phyloP scores from a whole-genome alignment of 2,113 vertebrate genomes.

The Perca schrenkii region DNA sequence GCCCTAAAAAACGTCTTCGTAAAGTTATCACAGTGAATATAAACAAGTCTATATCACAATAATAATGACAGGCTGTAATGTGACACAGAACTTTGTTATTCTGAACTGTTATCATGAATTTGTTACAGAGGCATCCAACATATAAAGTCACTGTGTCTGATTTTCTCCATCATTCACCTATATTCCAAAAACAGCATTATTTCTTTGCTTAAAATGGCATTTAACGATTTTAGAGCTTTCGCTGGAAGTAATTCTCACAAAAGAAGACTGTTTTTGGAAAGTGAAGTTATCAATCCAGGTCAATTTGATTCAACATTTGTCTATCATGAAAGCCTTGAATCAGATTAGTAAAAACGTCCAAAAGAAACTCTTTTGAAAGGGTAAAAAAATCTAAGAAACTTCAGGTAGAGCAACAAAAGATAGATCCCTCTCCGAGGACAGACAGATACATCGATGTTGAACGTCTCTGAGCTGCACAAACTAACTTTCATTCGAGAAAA shows the following conservation, averaged over 20 bases:
- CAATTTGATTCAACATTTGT: too few species aligned
- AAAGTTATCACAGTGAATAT: neutral
- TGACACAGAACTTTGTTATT: neutral
- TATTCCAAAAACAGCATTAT: neutral
- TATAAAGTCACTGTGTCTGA: neutral
- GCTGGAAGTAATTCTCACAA: too few species aligned
- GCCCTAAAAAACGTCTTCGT: too few species aligned
- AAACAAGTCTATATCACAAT: neutral
- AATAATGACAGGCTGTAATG: neutral
- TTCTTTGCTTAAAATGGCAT: neutral
- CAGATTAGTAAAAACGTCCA: neutral
- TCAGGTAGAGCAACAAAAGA: too few species aligned
- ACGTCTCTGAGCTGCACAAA: neutral
- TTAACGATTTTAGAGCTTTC: too few species aligned
- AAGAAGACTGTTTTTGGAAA: too few species aligned
- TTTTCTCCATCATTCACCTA: neutral
- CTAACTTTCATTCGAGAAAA: neutral
- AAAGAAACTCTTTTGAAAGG: too few species aligned
- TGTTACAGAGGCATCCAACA: neutral
- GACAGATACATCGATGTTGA: neutral
- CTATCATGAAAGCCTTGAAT: too few species aligned
- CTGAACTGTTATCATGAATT: neutral
- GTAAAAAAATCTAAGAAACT: too few species aligned
- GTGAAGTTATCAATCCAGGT: too few species aligned
- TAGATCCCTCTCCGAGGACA: too few species aligned